Evolutionary conservation across 2,888 invertebrate genomes (phyloP).

Genomic region (Desoria tigrina): DNA sequence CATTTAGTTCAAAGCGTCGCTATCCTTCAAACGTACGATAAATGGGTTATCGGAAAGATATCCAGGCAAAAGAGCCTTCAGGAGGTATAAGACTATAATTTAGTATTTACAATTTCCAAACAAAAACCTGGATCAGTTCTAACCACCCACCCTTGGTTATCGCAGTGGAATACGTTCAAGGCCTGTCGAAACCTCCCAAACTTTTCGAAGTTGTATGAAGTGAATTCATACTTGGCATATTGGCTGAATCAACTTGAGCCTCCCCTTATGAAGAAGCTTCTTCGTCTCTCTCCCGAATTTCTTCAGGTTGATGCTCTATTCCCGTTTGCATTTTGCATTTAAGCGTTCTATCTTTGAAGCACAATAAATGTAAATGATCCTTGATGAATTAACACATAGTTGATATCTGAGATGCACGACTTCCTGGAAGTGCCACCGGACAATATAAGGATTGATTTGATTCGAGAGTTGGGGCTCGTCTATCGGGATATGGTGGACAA

Average conservation of each 20-base stretch:
- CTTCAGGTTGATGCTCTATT: conserved; percentile 39
- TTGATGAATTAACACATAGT: conserved; percentile 30
- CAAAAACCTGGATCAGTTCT: not conserved
- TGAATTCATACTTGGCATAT: conserved; percentile 47
- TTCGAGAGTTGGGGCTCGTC: conserved; percentile 47
- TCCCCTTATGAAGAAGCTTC: conserved; percentile 38
- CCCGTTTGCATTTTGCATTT: no score
- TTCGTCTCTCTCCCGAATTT: conserved; percentile 42
- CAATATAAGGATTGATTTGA: conserved; percentile 28
- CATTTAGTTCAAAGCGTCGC: conserved; percentile 41
- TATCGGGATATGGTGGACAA: conserved; percentile 47
- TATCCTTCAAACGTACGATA: conserved; percentile 42
- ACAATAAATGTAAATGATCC: not conserved
- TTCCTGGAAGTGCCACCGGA: conserved; percentile 44
- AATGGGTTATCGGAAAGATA: conserved; percentile 38
- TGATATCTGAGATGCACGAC: conserved; percentile 44
- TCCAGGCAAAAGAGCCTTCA: conserved; percentile 25
- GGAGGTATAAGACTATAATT: conserved; percentile 16
- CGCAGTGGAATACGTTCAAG: conserved; percentile 41
- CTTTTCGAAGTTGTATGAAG: conserved; percentile 40
- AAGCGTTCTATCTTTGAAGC: not conserved
- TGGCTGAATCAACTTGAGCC: conserved; percentile 41
- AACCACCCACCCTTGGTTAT: not conserved
- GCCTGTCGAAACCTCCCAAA: conserved; percentile 48
- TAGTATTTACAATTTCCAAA: not conserved